A percentile compares a stretch with the other conserved stretches of the same genome.
phyloP scores from a whole-genome alignment of 2,113 vertebrate genomes.

The Nansenia antarctica region DNA sequence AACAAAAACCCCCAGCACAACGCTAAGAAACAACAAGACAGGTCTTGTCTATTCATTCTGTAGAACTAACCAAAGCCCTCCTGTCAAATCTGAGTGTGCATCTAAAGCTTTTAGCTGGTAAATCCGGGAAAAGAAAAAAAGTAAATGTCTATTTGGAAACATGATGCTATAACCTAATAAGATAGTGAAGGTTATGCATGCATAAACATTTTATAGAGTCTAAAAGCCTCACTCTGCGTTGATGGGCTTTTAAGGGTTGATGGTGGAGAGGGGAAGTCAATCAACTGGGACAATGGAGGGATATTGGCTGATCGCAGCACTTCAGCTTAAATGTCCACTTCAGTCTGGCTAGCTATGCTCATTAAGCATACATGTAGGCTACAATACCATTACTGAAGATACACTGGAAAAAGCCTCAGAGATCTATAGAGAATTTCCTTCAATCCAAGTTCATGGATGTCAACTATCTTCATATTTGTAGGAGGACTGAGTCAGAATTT shows the following conservation, averaged over 20 bases:
- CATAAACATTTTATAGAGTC: constrained; percentile 10
- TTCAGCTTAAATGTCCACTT: not conserved
- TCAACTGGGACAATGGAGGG: not conserved
- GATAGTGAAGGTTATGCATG: not conserved
- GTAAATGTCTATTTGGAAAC: not conserved
- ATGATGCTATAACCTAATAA: not conserved
- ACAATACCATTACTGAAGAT: not conserved
- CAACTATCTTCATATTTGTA: not conserved
- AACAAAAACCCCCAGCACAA: constrained; percentile 1
- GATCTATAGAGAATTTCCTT: not conserved
- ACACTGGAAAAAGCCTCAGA: not conserved
- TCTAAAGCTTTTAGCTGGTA: not conserved
- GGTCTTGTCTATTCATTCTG: not conserved
- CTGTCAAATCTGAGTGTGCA: not conserved
- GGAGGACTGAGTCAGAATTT: not conserved
- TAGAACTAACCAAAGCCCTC: not conserved
- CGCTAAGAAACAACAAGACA: no score
- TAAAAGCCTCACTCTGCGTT: constrained; percentile 9
- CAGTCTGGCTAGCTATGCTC: not conserved
- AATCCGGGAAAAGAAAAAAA: not conserved
- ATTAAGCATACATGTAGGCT: not conserved
- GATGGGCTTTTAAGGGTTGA: constrained; percentile 2
- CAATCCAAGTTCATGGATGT: not conserved
- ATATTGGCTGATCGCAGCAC: constrained; percentile 10
- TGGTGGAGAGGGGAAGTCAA: not conserved